These are phyloP conservation scores for Calypte anna DNA, from an alignment of 2,113 vertebrate species.

Conservation along the genomic window DNA sequence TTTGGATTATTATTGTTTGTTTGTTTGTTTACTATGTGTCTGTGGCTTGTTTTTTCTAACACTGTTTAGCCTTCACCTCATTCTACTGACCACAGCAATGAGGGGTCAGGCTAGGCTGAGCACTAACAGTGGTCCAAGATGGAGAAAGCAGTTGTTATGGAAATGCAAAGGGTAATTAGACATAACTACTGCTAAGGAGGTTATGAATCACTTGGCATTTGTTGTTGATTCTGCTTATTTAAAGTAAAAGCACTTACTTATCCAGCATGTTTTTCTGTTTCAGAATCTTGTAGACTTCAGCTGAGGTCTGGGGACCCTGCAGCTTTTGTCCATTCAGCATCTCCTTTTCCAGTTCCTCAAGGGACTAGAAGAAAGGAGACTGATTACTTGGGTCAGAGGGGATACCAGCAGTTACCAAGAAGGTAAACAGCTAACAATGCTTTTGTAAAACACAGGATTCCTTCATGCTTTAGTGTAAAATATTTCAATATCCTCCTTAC, in stretches of 20 bases:
- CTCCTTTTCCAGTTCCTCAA: constrained; percentile 85
- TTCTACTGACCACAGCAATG: neutral
- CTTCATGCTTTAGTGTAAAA: rapidly evolving
- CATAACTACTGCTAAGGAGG: neutral
- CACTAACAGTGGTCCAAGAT: neutral
- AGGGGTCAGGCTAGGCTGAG: neutral
- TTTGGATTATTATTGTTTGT: neutral
- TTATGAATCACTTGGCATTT: neutral
- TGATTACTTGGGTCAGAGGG: neutral
- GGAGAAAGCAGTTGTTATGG: neutral
- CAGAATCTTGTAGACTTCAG: constrained; percentile 76
- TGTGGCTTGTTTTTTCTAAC: neutral
- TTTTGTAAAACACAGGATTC: neutral
- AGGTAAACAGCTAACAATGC: neutral
- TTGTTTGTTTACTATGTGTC: neutral
- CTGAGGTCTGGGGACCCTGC: constrained; percentile 86
- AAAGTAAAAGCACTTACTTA: constrained; percentile 69
- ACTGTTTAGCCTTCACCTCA: neutral
- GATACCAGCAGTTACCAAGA: neutral
- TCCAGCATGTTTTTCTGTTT: constrained; percentile 63
- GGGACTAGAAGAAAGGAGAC: constrained; percentile 75
- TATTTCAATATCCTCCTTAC: constrained; percentile 61
- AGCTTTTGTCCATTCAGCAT: constrained; percentile 92
- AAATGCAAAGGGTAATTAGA: neutral
- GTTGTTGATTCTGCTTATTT: neutral